Evolutionary conservation across 2,113 vertebrate genomes (phyloP).

Genomic region (Eretmochelys imbricata): DNA sequence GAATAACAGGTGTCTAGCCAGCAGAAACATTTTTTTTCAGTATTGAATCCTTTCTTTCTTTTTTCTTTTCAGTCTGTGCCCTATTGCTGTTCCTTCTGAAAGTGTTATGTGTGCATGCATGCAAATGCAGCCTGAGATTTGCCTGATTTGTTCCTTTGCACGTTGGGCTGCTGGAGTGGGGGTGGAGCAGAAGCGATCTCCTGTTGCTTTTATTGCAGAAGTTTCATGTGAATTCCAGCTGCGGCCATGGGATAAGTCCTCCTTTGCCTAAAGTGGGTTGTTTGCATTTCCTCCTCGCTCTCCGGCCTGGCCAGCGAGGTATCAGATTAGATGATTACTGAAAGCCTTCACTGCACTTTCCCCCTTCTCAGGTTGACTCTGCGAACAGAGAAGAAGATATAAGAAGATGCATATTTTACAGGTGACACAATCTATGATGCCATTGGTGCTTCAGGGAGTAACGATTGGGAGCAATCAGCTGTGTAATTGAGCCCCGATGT

Average conservation of each 20-base stretch:
- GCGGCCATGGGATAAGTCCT: fast-evolving
- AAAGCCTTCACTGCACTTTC: background rate
- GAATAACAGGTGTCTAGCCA: background rate
- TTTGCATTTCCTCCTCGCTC: fast-evolving
- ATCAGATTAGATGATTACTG: background rate
- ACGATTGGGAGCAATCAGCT: background rate
- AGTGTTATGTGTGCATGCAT: background rate
- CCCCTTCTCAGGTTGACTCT: background rate
- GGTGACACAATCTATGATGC: background rate
- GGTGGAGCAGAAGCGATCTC: background rate
- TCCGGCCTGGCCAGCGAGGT: background rate
- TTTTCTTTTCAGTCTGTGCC: background rate
- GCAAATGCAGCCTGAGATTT: background rate
- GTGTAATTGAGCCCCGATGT: background rate
- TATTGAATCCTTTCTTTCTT: background rate
- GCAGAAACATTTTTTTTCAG: background rate
- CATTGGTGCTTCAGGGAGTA: background rate
- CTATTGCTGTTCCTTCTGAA: background rate
- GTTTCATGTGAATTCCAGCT: background rate
- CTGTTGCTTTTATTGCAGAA: background rate
- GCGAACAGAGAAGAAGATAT: background rate
- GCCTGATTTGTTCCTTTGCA: background rate
- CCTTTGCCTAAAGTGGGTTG: background rate
- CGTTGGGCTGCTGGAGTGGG: background rate
- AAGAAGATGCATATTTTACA: background rate